A percentile compares a stretch with the other conserved stretches of the same genome.
These are phyloP conservation scores for Ridgeia piscesae DNA, from an alignment of 1,140 invertebrate species.

Conservation along the genomic window DNA sequence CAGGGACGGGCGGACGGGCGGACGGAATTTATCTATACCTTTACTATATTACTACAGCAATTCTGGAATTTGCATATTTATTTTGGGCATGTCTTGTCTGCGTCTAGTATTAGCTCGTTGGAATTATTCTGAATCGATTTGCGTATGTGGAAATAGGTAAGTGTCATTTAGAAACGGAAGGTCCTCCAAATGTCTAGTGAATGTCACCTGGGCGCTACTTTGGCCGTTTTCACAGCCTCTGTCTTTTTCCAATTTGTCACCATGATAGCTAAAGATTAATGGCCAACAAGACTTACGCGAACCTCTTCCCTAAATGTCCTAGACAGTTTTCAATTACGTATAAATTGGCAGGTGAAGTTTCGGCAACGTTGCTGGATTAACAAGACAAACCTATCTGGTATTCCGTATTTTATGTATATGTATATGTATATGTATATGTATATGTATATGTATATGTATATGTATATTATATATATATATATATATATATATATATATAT, in stretches of 20 bases:
- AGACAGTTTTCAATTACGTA: neutral
- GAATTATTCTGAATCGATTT: too few relatives aligned
- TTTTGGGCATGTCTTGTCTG: too few relatives aligned
- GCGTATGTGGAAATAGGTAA: too few relatives aligned
- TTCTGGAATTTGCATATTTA: too few relatives aligned
- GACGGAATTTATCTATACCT: too few relatives aligned
- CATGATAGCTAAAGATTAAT: neutral
- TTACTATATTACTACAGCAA: too few relatives aligned
- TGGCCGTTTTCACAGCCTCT: neutral
- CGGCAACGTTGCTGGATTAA: neutral
- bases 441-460: neutral
- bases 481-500: neutral
- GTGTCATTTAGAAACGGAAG: too few relatives aligned
- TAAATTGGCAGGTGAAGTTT: neutral
- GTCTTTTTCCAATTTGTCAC: neutral
- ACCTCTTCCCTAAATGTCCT: neutral
- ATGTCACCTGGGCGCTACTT: neutral
- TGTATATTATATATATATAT: neutral
- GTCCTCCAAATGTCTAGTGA: neutral
- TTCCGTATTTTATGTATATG: neutral
- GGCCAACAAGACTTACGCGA: neutral
- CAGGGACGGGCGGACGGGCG: too few relatives aligned
- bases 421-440: neutral
- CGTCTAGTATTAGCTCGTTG: too few relatives aligned
- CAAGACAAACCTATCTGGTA: neutral